These are phyloP conservation scores for Lochmaea capreae DNA, from an alignment of 2,888 invertebrate genomes.

Conservation along the genomic window DNA sequence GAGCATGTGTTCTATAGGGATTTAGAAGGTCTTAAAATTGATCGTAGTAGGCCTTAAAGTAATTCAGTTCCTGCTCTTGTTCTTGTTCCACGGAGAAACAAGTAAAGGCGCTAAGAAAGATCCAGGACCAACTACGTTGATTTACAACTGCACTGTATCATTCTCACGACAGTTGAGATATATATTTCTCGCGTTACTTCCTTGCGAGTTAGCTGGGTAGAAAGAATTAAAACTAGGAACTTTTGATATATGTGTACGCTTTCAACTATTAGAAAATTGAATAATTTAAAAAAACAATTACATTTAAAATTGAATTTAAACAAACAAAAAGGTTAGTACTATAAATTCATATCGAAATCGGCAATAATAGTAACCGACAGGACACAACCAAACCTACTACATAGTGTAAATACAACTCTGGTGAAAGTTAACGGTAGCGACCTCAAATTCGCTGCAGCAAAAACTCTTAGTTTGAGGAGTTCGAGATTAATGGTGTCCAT, in stretches of 20 bases:
- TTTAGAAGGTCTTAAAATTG: slow-evolving; percentile 40
- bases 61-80: slow-evolving; percentile 41
- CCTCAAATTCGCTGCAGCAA: too few relatives aligned
- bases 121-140: slow-evolving; percentile 52
- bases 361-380: too few relatives aligned
- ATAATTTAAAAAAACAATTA: not conserved
- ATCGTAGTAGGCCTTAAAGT: slow-evolving; percentile 37
- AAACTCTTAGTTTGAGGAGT: too few relatives aligned
- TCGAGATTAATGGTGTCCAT: too few relatives aligned
- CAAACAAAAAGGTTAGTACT: too few relatives aligned
- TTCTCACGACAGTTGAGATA: slow-evolving; percentile 56
- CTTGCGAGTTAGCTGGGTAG: slow-evolving; percentile 36
- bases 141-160: slow-evolving; percentile 59
- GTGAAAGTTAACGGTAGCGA: too few relatives aligned
- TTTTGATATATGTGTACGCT: not conserved
- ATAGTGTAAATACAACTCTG: too few relatives aligned
- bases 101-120: slow-evolving; percentile 43
- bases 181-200: slow-evolving; percentile 40
- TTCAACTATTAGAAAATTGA: not conserved
- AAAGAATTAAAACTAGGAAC: slow-evolving; percentile 22
- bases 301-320: too few relatives aligned
- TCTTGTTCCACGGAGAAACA: slow-evolving; percentile 32
- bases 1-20: slow-evolving; percentile 33
- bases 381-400: too few relatives aligned
- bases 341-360: too few relatives aligned